A percentile compares a stretch with the other conserved stretches of the same genome.
phyloP scores from a whole-genome alignment of 2,113 vertebrate genomes.

The Coregonus clupeaformis region DNA sequence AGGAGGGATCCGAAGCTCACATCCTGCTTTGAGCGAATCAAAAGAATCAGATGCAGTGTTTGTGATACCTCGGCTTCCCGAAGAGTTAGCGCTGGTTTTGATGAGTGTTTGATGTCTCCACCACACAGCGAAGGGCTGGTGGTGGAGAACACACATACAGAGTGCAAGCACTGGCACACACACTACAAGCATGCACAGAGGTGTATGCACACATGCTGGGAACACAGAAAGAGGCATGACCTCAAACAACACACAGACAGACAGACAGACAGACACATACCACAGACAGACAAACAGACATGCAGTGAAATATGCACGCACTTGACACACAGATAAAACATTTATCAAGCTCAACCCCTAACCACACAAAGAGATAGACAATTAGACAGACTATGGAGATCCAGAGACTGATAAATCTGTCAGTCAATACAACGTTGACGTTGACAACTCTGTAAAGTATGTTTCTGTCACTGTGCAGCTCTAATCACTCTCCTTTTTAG shows the following conservation, averaged over 20 bases:
- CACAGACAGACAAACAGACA: not conserved
- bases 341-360: fast-evolving
- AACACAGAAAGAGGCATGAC: constrained; percentile 7
- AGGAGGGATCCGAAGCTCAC: constrained; percentile 23
- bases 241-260: constrained; percentile 29
- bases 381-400: not conserved
- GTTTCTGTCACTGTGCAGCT: not conserved
- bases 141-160: constrained; percentile 12
- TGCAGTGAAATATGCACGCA: too few species aligned
- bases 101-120: constrained; percentile 56
- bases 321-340: not conserved
- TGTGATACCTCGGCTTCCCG: constrained; percentile 34
- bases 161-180: not conserved
- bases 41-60: constrained; percentile 41
- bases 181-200: not conserved
- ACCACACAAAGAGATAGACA: not conserved
- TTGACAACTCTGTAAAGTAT: not conserved
- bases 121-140: constrained; percentile 26
- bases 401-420: not conserved
- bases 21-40: constrained; percentile 40
- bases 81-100: constrained; percentile 42
- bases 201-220: not conserved
- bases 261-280: constrained; percentile 38
- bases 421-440: not conserved
- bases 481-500: too few species aligned